These are phyloP conservation scores for Epinotia nisella DNA, from an alignment of 2,888 invertebrate species.

Conservation along the genomic window DNA sequence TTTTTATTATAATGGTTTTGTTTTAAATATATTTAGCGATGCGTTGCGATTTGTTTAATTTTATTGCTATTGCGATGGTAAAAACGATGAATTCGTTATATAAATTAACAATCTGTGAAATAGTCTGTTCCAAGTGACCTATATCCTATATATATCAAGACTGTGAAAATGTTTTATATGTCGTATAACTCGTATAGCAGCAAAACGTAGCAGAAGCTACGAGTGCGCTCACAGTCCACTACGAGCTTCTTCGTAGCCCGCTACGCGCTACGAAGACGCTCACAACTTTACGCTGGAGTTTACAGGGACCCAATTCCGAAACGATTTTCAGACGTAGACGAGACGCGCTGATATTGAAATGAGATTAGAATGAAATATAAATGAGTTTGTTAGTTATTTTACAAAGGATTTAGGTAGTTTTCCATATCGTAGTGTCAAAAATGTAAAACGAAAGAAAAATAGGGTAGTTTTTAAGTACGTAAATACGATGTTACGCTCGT, in stretches of 20 bases:
- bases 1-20: neutral
- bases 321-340: too few species aligned
- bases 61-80: slow-evolving; percentile 21
- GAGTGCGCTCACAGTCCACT: slow-evolving; percentile 17
- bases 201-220: neutral
- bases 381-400: too few species aligned
- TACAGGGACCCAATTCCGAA: too few species aligned
- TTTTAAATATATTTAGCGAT: neutral
- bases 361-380: too few species aligned
- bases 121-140: neutral
- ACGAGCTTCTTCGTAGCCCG: slow-evolving; percentile 26
- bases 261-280: slow-evolving; percentile 44
- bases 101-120: neutral
- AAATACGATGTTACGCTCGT: too few species aligned
- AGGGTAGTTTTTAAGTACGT: too few species aligned
- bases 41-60: slow-evolving; percentile 8
- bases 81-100: neutral
- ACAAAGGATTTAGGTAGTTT: too few species aligned
- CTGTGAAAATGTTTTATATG: neutral
- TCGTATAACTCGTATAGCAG: neutral
- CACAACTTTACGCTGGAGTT: too few species aligned
- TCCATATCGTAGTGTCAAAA: too few species aligned
- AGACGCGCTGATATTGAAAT: too few species aligned
- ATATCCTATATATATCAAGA: neutral
- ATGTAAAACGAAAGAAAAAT: too few species aligned